Conservation (phyloP, 2,113 vertebrate genomes). For the Meriones unguiculatus region DNA sequence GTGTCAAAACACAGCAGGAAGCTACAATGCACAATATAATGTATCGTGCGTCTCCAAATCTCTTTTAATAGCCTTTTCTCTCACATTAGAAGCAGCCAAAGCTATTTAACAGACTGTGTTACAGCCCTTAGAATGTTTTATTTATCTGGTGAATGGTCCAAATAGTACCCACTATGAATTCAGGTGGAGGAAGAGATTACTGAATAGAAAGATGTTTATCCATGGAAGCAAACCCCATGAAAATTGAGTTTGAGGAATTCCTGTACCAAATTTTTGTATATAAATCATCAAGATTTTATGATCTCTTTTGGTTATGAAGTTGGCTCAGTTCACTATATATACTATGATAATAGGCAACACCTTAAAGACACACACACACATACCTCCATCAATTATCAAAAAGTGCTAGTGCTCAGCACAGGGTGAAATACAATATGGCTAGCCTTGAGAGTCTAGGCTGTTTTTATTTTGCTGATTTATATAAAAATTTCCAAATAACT, state of each 20-base stretch:
- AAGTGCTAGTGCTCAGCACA: slow-evolving; percentile 54
- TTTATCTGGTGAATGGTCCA: background rate
- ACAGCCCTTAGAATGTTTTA: background rate
- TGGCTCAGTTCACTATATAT: background rate
- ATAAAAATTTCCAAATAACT: slow-evolving; percentile 71
- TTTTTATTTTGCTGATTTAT: slow-evolving; percentile 67
- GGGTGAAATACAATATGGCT: slow-evolving; percentile 27
- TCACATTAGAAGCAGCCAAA: background rate
- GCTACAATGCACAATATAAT: background rate
- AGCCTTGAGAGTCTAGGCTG: slow-evolving; percentile 31
- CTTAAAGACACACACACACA: background rate
- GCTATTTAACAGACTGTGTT: background rate
- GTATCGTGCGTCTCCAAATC: background rate
- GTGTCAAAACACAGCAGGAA: background rate
- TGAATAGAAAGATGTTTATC: slow-evolving; percentile 53
- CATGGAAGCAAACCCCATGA: background rate
- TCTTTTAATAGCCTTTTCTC: background rate
- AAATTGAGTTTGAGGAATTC: background rate
- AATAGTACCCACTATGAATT: background rate
- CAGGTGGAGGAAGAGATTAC: background rate
- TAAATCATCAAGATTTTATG: slow-evolving; percentile 43
- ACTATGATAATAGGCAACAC: slow-evolving; percentile 24
- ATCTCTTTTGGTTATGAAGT: background rate
- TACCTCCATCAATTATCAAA: slow-evolving; percentile 14
- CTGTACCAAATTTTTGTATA: background rate